Conservation (phyloP, 53 echinoderm and acorn worm species). For the Stichopus horrens region DNA sequence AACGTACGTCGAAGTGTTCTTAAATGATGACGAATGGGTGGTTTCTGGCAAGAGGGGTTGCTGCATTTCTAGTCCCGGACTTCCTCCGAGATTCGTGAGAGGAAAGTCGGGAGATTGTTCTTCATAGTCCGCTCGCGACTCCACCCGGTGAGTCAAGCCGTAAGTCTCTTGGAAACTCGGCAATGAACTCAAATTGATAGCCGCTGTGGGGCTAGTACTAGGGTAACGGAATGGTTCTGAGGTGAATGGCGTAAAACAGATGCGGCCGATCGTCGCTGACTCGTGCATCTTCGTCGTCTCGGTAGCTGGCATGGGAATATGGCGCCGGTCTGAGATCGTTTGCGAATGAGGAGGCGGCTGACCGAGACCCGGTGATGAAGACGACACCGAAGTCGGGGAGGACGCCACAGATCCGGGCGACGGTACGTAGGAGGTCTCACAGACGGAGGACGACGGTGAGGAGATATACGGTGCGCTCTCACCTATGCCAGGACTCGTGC, state of each 20-base stretch:
- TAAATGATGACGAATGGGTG: conserved; percentile 51
- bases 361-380: conserved; percentile 44
- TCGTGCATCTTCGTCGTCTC: conserved; percentile 59
- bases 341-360: conserved; percentile 23
- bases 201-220: conserved; percentile 39
- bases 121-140: conserved; percentile 52
- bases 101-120: conserved; percentile 57
- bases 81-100: conserved; percentile 47
- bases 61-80: conserved; percentile 43
- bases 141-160: conserved; percentile 57
- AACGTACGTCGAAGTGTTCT: conserved; percentile 50
- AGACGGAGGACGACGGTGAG: conserved; percentile 32
- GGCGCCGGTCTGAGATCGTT: conserved; percentile 5
- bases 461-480: conserved; percentile 41
- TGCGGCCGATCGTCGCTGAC: conserved; percentile 57
- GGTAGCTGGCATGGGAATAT: conserved; percentile 39
- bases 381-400: conserved; percentile 17
- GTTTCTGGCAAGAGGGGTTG: conserved; percentile 56
- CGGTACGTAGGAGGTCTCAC: conserved; percentile 41
- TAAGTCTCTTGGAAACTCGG: conserved; percentile 95
- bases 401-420: conserved; percentile 45
- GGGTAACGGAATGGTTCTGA: conserved; percentile 51
- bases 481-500: conserved; percentile 35
- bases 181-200: conserved; percentile 64
- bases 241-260: conserved; percentile 51